Evolutionary conservation across 2,113 vertebrate species (phyloP), one percentile per base, ranked within the genome.

Genomic region (Murina feae): DNA sequence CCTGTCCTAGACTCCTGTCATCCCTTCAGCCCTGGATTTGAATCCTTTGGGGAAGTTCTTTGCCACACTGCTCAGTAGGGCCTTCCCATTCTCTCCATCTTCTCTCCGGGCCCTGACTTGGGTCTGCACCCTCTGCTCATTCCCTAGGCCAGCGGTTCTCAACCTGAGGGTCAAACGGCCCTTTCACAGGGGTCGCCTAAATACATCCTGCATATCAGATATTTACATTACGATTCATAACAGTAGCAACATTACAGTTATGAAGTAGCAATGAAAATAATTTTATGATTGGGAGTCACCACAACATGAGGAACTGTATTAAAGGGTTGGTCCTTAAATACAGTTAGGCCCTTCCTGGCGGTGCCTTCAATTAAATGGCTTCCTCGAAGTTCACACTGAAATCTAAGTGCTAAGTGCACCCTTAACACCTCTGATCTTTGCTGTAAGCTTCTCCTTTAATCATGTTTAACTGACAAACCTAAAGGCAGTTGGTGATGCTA

Each of bases 371-470:
- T 9, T 23, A 58, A 68, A 71, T 4, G 2, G 60, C 80, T 72
- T 94, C 69, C 74, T 37, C 53, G 88, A 90, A 91, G 72, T 93
- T 71, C 66, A 72, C 72, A 30, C 16, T 9, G 84, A 93, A 90
- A 69, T 47, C 84, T 69, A 84, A 94, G 96, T 58, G 76, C 86
- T 92, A 95, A 94, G 91, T 72, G 66, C 13, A 47, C 28, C 79
- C 63, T 93, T 90, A 78, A 85, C 78, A 72, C 84, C 53, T 96
- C 95, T 95, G 92, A 93, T 92, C 94, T 65, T 51, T 74, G n/a
- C 90, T 58, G 75, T 44, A 42, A 72, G 69, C 89, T 47, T 84
- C 86, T 93, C 51, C 95, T 63, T 95, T 90, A 90, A 82, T 97
- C 93, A 83, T 78, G 76, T 84, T 88, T 88, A 89, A 94, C 91